Evolutionary conservation across 2,113 vertebrate species (phyloP).

Genomic region (Gallinago undulata): DNA sequence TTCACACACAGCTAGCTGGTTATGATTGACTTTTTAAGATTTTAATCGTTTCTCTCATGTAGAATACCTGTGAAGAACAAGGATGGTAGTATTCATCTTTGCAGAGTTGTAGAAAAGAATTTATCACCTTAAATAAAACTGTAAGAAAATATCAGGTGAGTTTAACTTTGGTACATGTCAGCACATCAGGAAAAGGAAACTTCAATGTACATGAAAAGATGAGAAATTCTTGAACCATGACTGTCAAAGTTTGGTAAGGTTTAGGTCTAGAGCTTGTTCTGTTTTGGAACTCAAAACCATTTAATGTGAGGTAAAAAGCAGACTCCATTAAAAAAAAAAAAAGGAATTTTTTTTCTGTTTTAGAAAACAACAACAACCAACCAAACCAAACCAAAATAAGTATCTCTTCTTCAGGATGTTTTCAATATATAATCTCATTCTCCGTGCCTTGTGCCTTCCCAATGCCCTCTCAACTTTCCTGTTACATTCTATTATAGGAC

Average conservation of each 20-base stretch:
- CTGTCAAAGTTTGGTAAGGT: neutral
- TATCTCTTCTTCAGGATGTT: neutral
- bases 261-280: neutral
- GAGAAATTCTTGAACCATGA: neutral
- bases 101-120: neutral
- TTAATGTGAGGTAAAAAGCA: neutral
- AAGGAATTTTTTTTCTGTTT: neutral
- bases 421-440: neutral
- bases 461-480: neutral
- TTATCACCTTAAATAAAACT: neutral
- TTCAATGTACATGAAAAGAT: neutral
- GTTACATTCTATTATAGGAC: neutral
- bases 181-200: neutral
- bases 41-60: neutral
- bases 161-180: neutral
- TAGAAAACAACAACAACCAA: neutral
- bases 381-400: neutral
- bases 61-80: neutral
- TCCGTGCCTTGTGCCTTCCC: neutral
- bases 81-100: neutral
- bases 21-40: neutral
- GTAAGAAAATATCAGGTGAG: neutral
- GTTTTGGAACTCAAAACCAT: neutral
- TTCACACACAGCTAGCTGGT: fast-evolving
- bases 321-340: neutral